These are phyloP conservation scores for Bombus huntii DNA, from an alignment of 1,140 invertebrate genomes.

Conservation along the genomic window DNA sequence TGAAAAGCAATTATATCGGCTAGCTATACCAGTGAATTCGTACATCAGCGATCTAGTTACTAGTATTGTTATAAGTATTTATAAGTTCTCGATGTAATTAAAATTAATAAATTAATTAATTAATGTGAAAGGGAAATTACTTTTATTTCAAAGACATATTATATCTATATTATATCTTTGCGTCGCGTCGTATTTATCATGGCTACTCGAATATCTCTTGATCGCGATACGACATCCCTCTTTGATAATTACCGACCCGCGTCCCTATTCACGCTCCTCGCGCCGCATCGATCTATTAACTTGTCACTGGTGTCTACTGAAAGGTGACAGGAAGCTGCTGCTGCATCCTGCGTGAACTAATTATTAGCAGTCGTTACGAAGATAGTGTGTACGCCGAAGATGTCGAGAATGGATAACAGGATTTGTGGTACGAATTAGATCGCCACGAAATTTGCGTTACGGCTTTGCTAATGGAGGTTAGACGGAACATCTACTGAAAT, in stretches of 20 bases:
- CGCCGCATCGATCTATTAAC: conserved; percentile 61
- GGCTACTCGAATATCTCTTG: conserved; percentile 28
- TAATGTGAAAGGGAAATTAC: neutral
- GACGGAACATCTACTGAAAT: neutral
- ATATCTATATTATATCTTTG: neutral
- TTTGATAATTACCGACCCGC: conserved; percentile 63
- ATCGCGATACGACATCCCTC: conserved; percentile 40
- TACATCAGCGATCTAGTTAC: neutral
- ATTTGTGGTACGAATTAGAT: neutral
- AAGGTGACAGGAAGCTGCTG: conserved; percentile 15
- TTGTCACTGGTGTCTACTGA: conserved; percentile 33
- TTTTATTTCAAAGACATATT: neutral
- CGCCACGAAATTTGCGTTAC: neutral
- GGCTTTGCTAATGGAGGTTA: conserved; percentile 1
- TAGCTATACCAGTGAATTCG: neutral
- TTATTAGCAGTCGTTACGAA: conserved; percentile 41
- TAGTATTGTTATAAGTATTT: neutral
- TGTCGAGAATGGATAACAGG: neutral
- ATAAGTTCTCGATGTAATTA: neutral
- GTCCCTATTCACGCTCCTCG: conserved; percentile 50
- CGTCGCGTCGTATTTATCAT: conserved; percentile 25
- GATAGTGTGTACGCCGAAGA: neutral
- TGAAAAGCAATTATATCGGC: neutral
- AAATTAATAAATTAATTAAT: neutral
- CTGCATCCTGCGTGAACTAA: neutral